Evolutionary conservation across 2,797 vertebrate genomes (phyloP).

Genomic region (Hydrolagus colliei): DNA sequence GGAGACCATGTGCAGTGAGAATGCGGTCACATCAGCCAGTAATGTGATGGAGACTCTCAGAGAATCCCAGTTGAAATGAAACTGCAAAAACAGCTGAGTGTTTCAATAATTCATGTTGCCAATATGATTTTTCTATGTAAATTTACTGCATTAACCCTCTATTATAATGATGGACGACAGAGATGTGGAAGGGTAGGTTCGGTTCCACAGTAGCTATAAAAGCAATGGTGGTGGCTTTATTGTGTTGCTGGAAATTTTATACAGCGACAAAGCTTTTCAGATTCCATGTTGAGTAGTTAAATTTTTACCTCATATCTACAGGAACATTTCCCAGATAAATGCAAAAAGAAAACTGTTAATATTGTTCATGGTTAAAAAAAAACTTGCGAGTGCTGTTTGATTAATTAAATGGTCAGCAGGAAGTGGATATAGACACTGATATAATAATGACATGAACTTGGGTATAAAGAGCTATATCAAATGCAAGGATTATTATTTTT

Average conservation of each 20-base stretch:
- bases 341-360: not conserved
- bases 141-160: slow-evolving; percentile 99
- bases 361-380: no score
- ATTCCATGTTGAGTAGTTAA: slow-evolving; percentile 17
- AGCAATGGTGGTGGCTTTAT: slow-evolving; percentile 92
- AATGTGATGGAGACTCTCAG: slow-evolving; percentile 90
- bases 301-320: not conserved
- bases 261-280: slow-evolving; percentile 22
- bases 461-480: no score
- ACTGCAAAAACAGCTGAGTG: slow-evolving; percentile 98
- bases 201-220: slow-evolving; percentile 99
- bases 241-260: slow-evolving; percentile 99
- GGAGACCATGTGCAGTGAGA: slow-evolving; percentile 51
- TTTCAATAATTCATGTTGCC: slow-evolving; percentile 99
- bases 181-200: slow-evolving; percentile 99
- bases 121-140: slow-evolving; percentile 99
- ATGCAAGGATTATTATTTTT: no score
- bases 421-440: no score
- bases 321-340: not conserved
- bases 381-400: no score
- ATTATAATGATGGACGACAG: slow-evolving; percentile 99
- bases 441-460: no score
- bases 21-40: slow-evolving; percentile 69
- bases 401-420: no score
- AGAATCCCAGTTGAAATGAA: slow-evolving; percentile 84